phyloP scores from a whole-genome alignment of 1,140 invertebrate species.

The Conus betulinus region DNA sequence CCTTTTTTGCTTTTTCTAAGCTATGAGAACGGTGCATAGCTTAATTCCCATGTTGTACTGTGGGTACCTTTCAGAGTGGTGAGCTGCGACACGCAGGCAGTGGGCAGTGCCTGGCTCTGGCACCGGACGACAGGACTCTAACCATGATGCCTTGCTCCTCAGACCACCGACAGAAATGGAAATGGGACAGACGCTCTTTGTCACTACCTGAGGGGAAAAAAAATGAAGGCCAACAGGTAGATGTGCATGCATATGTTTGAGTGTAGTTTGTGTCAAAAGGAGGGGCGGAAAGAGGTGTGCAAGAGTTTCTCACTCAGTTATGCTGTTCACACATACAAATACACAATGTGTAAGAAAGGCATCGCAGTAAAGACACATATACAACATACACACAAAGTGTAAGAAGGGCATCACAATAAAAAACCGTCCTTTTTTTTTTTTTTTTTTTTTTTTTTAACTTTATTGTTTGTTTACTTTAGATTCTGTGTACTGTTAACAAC shows the following conservation, averaged over 20 bases:
- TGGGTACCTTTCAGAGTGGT: not conserved
- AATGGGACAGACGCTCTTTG: not conserved
- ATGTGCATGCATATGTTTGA: constrained; percentile 10
- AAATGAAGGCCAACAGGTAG: not conserved
- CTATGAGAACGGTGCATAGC: too few relatives aligned
- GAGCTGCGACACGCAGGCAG: not conserved
- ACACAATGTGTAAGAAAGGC: not conserved
- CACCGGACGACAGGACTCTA: not conserved
- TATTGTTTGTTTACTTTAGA: constrained; percentile 14
- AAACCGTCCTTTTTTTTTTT: too few relatives aligned
- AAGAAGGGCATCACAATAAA: not conserved
- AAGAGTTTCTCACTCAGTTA: too few relatives aligned
- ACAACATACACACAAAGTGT: not conserved
- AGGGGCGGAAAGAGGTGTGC: too few relatives aligned
- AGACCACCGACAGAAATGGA: not conserved
- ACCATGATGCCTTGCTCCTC: not conserved
- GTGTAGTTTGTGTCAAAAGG: not conserved
- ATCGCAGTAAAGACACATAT: not conserved
- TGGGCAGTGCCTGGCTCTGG: not conserved
- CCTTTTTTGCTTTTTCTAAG: too few relatives aligned
- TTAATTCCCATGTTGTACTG: not conserved
- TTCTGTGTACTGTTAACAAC: constrained; percentile 23
- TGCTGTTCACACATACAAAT: too few relatives aligned
- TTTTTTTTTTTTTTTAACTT: not conserved
- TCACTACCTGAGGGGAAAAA: not conserved